Evolutionary conservation across 1,140 invertebrate species (phyloP), one percentile per base, ranked within the genome.

Genomic region (Megalonaias nervosa): DNA sequence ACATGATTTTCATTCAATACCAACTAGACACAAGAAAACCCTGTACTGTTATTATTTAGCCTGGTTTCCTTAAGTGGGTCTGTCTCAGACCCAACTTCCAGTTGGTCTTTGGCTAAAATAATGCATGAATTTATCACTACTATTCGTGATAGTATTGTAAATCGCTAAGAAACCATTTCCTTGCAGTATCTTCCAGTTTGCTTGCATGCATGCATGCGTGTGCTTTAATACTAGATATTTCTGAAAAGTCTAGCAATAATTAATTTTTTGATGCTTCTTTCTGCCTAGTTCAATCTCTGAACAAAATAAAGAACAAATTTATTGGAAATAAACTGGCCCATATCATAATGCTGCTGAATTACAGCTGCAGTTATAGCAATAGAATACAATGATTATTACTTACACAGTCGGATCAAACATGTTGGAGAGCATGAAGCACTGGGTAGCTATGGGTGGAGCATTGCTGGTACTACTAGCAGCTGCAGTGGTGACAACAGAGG

Each of bases 401-500:
- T 89, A 92, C 91, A 89, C 87, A 74, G 93, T 92, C 11, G 98
- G 97, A 92, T 99, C 98, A 92, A 99, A 99, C 98, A 99, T 99
- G 86, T 99, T 99, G 57, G 97, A 98, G 56, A 99, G 92, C 94
- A 99, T 97, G 90, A 99, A 99, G 89, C 98, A 99, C 91, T 99
- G 98, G 6, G 98, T 99, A 1, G 98, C 97, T 81, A 99, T 99
- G 0, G 98, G 96, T 91, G 94, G 94, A 82, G 95, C 94, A 66
- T 81, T 67, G 79, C 67, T 17, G 21, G 65, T 71, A 74, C 57
- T 71, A 76, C 81, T 23, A 85, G 74, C 31, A 70, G 77, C 64
- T 67, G 79, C 68, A 75, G 75, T 38, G 56, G 58, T 76, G 9
- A 66, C 61, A 26, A 74, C 72, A 67, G 64, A 16, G 58, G 77